Conservation (phyloP, 2,888 invertebrate species). For the Lasioglossum morio region DNA sequence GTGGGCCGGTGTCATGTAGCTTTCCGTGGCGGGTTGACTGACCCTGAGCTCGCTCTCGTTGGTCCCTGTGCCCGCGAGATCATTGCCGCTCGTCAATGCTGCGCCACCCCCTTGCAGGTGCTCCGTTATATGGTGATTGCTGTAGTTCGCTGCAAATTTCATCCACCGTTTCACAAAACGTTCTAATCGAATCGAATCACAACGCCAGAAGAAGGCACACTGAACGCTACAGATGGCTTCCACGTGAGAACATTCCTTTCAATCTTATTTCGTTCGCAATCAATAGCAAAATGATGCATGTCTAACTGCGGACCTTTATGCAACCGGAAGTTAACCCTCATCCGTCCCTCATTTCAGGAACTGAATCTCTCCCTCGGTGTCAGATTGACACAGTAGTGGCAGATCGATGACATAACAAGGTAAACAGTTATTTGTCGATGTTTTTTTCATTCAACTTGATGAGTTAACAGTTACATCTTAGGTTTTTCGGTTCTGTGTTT, state of each 20-base stretch:
- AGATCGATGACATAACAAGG: too few relatives aligned
- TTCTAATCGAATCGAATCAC: not conserved
- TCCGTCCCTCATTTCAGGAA: too few relatives aligned
- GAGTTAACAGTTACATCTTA: too few relatives aligned
- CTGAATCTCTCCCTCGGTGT: too few relatives aligned
- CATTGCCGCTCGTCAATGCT: slow-evolving; percentile 74
- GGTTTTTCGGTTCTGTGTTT: too few relatives aligned
- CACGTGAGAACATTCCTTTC: too few relatives aligned
- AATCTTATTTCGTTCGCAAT: not conserved
- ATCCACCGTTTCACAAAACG: not conserved
- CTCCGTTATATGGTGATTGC: slow-evolving; percentile 82
- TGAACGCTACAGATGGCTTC: too few relatives aligned
- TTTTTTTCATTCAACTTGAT: too few relatives aligned
- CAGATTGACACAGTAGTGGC: too few relatives aligned
- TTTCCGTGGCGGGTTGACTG: slow-evolving; percentile 77
- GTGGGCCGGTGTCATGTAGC: slow-evolving; percentile 82
- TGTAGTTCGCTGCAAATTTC: slow-evolving; percentile 78
- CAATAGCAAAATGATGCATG: too few relatives aligned
- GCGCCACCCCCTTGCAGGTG: slow-evolving; percentile 80
- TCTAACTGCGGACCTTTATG: too few relatives aligned
- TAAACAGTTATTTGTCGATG: too few relatives aligned
- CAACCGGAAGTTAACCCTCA: not conserved
- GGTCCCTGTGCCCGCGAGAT: slow-evolving; percentile 79
- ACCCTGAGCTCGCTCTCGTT: slow-evolving; percentile 81
- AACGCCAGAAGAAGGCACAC: not conserved